These are phyloP conservation scores for Phorcus lineatus DNA, from an alignment of 2,888 invertebrate species.

Conservation along the genomic window DNA sequence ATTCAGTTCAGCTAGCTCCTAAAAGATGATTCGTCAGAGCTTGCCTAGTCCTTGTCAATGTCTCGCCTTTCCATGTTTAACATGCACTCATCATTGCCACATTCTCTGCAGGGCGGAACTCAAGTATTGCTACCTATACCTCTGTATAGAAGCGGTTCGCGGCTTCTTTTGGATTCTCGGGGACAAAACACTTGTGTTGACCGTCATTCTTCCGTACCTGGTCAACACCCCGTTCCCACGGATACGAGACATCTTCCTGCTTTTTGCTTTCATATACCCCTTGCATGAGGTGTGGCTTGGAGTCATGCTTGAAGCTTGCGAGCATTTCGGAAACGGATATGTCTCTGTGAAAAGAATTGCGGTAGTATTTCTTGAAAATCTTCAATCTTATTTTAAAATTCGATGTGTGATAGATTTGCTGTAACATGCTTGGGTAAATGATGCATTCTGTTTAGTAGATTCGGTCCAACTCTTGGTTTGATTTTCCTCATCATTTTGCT, in stretches of 20 bases:
- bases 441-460: too few species aligned
- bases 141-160: conserved; percentile 19
- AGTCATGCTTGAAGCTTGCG: conserved; percentile 15
- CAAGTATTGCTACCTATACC: not conserved
- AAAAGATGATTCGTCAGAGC: too few species aligned
- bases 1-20: too few species aligned
- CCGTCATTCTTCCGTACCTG: conserved; percentile 12
- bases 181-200: not conserved
- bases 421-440: too few species aligned
- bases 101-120: conserved; percentile 22
- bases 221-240: not conserved
- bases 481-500: too few species aligned
- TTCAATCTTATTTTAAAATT: not conserved
- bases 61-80: too few species aligned
- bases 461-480: too few species aligned
- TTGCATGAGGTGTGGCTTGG: conserved; percentile 5
- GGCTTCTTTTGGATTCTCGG: conserved; percentile 21
- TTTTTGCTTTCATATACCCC: not conserved
- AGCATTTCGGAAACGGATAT: not conserved
- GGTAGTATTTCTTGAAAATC: conserved; percentile 12
- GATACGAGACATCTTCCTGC: not conserved
- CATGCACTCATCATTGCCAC: too few species aligned
- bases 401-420: not conserved
- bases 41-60: too few species aligned
- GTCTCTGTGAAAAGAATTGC: not conserved